phyloP scores from a whole-genome alignment of 2,113 vertebrate genomes.

The Tupaia tana region DNA sequence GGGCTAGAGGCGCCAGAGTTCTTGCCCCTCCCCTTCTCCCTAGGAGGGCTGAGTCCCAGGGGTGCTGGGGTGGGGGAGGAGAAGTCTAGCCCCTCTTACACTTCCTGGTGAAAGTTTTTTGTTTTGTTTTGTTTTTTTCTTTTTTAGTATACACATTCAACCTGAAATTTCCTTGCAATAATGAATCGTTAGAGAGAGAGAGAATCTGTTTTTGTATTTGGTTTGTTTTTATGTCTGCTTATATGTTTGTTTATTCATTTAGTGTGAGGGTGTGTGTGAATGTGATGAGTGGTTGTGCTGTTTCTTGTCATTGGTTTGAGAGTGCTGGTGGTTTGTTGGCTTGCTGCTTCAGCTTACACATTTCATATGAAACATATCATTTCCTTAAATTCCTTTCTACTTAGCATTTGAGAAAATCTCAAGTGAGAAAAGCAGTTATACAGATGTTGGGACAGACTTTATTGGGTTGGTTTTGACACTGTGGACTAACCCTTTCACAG shows the following conservation, averaged over 20 bases:
- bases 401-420: constrained; percentile 32
- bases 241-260: constrained; percentile 26
- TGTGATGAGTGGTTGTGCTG: constrained; percentile 1
- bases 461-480: neutral
- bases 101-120: neutral
- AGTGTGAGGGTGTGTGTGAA: neutral
- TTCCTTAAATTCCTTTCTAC: constrained; percentile 52
- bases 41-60: constrained; percentile 39
- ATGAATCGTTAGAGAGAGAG: neutral
- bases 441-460: constrained; percentile 22
- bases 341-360: constrained; percentile 45
- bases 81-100: neutral
- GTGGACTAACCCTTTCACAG: constrained; percentile 16
- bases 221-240: neutral
- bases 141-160: neutral
- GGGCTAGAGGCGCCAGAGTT: constrained; percentile 71
- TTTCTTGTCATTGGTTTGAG: constrained; percentile 27
- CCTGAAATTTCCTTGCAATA: neutral
- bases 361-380: constrained; percentile 42
- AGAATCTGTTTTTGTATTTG: constrained; percentile 24
- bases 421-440: constrained; percentile 40
- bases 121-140: neutral
- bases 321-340: neutral
- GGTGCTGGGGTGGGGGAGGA: neutral
- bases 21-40: neutral